phyloP scores from a whole-genome alignment of 1,140 invertebrate species.

The Octopus bimaculoides region DNA sequence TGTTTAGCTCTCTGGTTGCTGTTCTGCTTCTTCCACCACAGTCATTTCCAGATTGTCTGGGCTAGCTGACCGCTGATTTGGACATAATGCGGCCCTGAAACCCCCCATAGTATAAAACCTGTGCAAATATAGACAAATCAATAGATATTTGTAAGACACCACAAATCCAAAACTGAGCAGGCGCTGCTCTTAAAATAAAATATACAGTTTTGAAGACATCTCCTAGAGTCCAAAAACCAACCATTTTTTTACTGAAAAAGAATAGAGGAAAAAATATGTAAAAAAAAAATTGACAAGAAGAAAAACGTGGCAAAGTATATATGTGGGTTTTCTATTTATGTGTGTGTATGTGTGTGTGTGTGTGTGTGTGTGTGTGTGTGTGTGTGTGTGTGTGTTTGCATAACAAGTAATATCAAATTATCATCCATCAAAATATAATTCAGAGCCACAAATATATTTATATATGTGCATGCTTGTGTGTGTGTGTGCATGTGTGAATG shows the following conservation, averaged over 20 bases:
- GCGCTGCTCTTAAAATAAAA: slow-evolving; percentile 85
- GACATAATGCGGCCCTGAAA: slow-evolving; percentile 16
- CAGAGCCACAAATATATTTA: background rate
- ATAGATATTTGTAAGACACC: slow-evolving; percentile 84
- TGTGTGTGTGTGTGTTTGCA: too few species aligned
- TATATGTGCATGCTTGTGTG: background rate
- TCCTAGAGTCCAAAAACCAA: slow-evolving; percentile 88
- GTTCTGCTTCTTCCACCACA: background rate
- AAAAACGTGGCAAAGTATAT: background rate
- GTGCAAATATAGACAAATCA: slow-evolving; percentile 78
- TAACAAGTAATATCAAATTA: too few species aligned
- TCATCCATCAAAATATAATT: background rate
- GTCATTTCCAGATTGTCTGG: background rate
- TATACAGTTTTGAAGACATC: slow-evolving; percentile 98
- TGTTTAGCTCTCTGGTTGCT: background rate
- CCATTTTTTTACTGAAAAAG: slow-evolving; percentile 73
- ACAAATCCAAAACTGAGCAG: slow-evolving; percentile 94
- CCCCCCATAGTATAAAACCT: slow-evolving; percentile 67
- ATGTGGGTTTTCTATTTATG: too few species aligned
- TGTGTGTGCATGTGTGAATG: background rate
- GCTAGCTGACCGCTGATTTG: slow-evolving; percentile 17
- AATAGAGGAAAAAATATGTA: slow-evolving; percentile 1
- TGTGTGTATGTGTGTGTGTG: too few species aligned
- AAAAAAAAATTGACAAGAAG: background rate
- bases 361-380: too few species aligned